Conservation (phyloP, 2,113 vertebrate genomes). For the Sarotherodon lohbergeri region DNA sequence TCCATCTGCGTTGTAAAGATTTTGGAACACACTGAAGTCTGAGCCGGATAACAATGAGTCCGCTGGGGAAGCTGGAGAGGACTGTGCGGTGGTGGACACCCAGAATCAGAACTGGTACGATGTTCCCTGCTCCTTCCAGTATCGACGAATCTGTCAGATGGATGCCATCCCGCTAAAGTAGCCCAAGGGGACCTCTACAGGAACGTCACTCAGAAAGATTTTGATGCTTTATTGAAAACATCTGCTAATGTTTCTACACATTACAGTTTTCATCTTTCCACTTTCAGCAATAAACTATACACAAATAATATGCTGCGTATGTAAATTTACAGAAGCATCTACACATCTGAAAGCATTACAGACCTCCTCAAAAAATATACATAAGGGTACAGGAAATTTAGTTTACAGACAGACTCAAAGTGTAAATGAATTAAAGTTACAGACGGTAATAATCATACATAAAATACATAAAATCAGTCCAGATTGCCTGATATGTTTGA, state of each 20-base stretch:
- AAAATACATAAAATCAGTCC: not conserved
- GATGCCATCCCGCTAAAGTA: not conserved
- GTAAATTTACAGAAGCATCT: not conserved
- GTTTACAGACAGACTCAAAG: not conserved
- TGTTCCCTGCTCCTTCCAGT: not conserved
- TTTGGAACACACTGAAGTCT: not conserved
- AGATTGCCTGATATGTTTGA: not conserved
- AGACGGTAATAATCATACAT: not conserved
- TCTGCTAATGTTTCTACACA: not conserved
- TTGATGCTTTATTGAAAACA: not conserved
- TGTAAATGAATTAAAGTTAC: not conserved
- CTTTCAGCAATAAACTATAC: not conserved
- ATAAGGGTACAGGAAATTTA: not conserved
- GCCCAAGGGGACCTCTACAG: not conserved
- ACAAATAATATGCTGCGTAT: not conserved
- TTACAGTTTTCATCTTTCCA: not conserved
- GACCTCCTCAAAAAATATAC: not conserved
- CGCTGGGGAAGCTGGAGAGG: not conserved
- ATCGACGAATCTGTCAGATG: constrained; percentile 18
- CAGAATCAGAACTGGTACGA: not conserved
- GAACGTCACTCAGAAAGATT: not conserved
- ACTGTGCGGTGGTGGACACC: constrained; percentile 21
- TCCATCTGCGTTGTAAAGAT: not conserved
- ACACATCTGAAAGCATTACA: not conserved
- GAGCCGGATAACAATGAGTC: not conserved